These are phyloP conservation scores for Bemisia tabaci DNA, from an alignment of 1,140 invertebrate species.

Conservation along the genomic window DNA sequence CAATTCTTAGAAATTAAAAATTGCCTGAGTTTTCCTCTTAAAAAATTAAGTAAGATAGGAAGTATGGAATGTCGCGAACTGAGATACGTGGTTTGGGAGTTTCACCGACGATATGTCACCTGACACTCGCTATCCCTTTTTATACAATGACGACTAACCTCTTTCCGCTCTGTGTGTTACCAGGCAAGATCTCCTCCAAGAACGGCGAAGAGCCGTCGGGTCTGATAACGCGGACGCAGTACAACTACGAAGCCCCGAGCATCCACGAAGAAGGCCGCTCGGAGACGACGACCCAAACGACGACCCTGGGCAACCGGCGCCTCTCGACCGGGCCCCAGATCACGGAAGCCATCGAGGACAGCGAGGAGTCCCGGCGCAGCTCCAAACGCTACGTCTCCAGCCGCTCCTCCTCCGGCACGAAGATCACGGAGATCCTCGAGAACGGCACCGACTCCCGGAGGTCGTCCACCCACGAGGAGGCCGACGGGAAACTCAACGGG, in stretches of 20 bases:
- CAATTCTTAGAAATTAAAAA: too few relatives aligned
- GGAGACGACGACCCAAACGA: slow-evolving; percentile 19
- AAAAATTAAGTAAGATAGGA: too few relatives aligned
- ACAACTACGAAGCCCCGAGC: slow-evolving; percentile 27
- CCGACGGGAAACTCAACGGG: slow-evolving; percentile 5
- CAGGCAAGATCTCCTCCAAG: slow-evolving; percentile 49
- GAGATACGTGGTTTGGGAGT: too few relatives aligned
- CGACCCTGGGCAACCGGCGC: slow-evolving; percentile 13
- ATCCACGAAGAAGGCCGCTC: slow-evolving; percentile 12
- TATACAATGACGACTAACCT: too few relatives aligned
- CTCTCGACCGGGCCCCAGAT: slow-evolving; percentile 6
- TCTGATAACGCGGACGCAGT: slow-evolving; percentile 46
- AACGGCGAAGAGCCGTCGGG: slow-evolving; percentile 48
- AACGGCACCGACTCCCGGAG: neutral
- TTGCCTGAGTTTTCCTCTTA: too few relatives aligned
- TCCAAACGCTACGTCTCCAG: neutral
- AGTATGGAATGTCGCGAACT: too few relatives aligned
- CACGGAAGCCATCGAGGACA: slow-evolving; percentile 6
- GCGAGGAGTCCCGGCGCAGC: neutral
- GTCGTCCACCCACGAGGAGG: slow-evolving; percentile 1
- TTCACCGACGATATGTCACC: too few relatives aligned
- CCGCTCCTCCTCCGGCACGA: slow-evolving; percentile 10
- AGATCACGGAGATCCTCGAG: slow-evolving; percentile 18
- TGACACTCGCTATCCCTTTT: too few relatives aligned
- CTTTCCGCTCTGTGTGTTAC: too few relatives aligned